A percentile compares a stretch with the other conserved stretches of the same genome.
Conservation (phyloP, 2,797 vertebrate genomes). For the Epinephelus awoara region DNA sequence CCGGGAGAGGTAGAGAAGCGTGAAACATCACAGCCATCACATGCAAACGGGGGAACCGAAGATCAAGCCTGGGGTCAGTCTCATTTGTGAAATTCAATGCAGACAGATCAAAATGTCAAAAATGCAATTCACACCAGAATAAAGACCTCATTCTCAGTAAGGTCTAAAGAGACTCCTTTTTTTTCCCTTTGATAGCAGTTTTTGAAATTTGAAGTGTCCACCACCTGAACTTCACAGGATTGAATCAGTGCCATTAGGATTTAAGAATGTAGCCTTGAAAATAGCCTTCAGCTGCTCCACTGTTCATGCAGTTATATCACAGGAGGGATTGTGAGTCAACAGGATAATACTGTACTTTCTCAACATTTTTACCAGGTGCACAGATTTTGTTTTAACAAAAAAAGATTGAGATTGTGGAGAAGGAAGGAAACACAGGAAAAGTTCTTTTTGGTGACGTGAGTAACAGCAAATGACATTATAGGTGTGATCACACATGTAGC, state of each 20-base stretch:
- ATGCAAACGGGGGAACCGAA: neutral
- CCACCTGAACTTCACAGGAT: constrained; percentile 6
- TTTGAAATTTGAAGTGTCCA: constrained; percentile 5
- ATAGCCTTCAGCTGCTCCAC: neutral
- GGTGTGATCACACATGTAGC: constrained; percentile 29
- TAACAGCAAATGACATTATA: constrained; percentile 20
- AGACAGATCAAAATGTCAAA: constrained; percentile 25
- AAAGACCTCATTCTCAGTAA: constrained; percentile 9
- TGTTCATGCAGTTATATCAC: neutral
- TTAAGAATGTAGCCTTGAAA: neutral
- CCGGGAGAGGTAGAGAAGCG: neutral
- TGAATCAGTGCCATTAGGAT: neutral
- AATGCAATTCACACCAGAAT: constrained; percentile 17
- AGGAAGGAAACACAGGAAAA: neutral
- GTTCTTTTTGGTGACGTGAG: neutral
- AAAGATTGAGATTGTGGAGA: no score
- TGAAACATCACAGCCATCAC: neutral
- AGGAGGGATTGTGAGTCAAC: constrained; percentile 17
- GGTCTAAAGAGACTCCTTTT: neutral
- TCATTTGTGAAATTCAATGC: constrained; percentile 15
- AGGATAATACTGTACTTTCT: neutral
- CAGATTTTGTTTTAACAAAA: no score
- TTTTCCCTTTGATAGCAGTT: neutral
- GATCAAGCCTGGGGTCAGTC: neutral
- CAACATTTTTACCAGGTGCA: neutral